A percentile compares a stretch with the other conserved stretches of the same genome.
phyloP scores from a whole-genome alignment of 2,888 invertebrate species.

The Pecten maximus region DNA sequence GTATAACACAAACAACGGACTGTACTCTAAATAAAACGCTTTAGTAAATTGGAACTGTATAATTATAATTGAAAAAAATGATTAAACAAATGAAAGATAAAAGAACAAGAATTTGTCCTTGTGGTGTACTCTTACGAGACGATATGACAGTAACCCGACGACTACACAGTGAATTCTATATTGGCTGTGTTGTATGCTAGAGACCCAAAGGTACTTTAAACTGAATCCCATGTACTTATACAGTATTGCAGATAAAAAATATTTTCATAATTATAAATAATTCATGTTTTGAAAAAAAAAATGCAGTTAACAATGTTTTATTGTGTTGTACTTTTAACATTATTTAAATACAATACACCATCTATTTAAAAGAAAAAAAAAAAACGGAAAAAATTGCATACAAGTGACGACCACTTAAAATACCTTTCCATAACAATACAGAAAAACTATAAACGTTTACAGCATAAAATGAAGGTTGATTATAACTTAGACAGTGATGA shows the following conservation, averaged over 20 bases:
- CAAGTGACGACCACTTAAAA: not conserved
- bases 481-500: not conserved
- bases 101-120: not conserved
- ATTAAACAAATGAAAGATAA: no score
- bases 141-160: not conserved
- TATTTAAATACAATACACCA: not conserved
- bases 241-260: not conserved
- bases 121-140: not conserved
- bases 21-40: no score
- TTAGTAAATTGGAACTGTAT: no score
- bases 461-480: not conserved
- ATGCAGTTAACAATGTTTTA: not conserved
- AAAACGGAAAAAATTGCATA: no score
- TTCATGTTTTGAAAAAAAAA: not conserved
- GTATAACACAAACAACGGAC: no score
- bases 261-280: not conserved
- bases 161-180: not conserved
- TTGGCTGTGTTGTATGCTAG: not conserved
- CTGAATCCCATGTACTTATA: not conserved
- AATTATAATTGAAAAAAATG: no score
- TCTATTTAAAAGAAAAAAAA: not conserved
- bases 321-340: not conserved
- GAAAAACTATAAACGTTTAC: not conserved
- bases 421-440: not conserved
- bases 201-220: not conserved